Base-by-base conservation (phyloP, 2,113 vertebrate genomes). In the Peromyscus californicus region DNA sequence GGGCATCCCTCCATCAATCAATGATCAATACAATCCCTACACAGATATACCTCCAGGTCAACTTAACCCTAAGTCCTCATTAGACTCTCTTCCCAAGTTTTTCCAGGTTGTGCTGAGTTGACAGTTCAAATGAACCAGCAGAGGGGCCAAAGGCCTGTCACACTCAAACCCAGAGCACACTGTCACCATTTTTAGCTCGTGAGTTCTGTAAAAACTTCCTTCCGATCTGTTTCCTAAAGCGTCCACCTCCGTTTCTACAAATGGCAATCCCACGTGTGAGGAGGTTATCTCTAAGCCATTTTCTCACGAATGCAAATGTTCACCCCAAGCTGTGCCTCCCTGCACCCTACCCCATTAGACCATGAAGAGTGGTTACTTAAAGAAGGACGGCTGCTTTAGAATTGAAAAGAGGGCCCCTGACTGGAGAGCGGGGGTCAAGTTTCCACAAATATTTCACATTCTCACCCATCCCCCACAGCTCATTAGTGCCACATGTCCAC, bases 371-470 rank as follows among this genome's bases (percentile, higher is more conserved):
- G 94, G 80, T 98, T 90, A 93, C 93, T 98, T 36, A 98, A 95
- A 97, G 87, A 97, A 91, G 96, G 51, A 97, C 80, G 94, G 93
- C 93, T 94, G 89, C 95, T 97, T 97, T 96, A 96, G 97, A 97
- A 95, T 97, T 36, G 24, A 97, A 98, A 96, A 97, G 96, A 90
- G 95, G 98, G 94, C 78, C 95, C 95, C 12, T 1, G 96, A 89
- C 96, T 97, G 24, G 86, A 79, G 78, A 69, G 57, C 36, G 92
- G 92, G 67, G 67, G 94, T 93, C 98, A 84, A 39, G 7, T 90
- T 85, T 95, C 97, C 95, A 96, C 90, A 98, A 98, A 97, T 94
- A 97, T 80, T 88, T 98, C 94, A 96, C 96, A 96, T 97, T 93
- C 86, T 91, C n/a, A 26, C 24, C 87, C 95, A 13, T 94, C 93